Conservation (phyloP, 2,797 vertebrate species). For the Loriculus beryllinus region DNA sequence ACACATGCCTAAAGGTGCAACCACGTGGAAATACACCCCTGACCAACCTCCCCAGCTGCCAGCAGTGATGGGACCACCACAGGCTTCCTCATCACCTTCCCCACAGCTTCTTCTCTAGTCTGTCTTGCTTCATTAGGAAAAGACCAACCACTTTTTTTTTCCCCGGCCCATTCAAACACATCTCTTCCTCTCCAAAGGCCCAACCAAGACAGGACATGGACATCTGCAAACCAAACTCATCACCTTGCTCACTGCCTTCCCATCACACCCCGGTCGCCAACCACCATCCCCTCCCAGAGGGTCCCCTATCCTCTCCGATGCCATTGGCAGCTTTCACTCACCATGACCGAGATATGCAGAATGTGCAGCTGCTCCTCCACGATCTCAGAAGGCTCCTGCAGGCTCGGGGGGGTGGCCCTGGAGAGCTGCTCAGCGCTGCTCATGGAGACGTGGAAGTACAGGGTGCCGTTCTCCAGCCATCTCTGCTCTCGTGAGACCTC, state of each 20-base stretch:
- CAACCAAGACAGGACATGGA: fast-evolving
- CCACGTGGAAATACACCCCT: background rate
- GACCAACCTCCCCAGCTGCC: background rate
- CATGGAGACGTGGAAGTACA: slow-evolving; percentile 95
- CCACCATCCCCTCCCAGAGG: background rate
- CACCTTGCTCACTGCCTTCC: background rate
- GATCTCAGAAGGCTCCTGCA: slow-evolving; percentile 86
- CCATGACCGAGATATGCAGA: slow-evolving; percentile 97
- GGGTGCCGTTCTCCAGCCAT: slow-evolving; percentile 96
- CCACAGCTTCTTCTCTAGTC: background rate
- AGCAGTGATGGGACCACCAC: background rate
- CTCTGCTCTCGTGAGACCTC: slow-evolving; percentile 96
- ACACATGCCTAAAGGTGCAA: background rate
- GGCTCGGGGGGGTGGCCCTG: slow-evolving; percentile 82
- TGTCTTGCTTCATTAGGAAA: background rate
- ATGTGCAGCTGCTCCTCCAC: slow-evolving; percentile 96
- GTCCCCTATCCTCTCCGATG: fast-evolving
- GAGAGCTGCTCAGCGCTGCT: slow-evolving; percentile 85
- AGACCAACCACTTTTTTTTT: fast-evolving
- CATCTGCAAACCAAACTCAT: background rate
- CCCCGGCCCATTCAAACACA: background rate
- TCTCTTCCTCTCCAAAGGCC: background rate
- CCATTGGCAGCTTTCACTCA: slow-evolving; percentile 67
- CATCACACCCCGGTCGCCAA: background rate
- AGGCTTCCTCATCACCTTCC: background rate